Evolutionary conservation across 2,888 invertebrate species (phyloP), one percentile per base, ranked within the genome.

Genomic region (Agonopterix alstromeriana): DNA sequence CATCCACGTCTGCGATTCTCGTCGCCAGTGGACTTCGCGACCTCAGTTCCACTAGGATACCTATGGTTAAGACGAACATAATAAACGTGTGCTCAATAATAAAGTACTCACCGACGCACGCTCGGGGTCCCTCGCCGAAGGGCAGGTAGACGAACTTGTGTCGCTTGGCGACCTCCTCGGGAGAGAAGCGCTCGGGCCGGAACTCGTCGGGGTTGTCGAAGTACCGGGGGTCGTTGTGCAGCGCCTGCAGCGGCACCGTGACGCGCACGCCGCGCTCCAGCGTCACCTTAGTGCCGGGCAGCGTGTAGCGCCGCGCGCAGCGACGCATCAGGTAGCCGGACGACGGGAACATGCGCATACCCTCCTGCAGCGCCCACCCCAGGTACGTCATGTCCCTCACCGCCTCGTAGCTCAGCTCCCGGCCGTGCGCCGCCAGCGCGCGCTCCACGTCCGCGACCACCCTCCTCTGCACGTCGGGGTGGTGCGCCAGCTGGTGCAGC

Each of bases 381-480:
- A 72, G 45, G 49, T 65, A 67, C 36, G 58, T 67, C 70, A 74
- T 65, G 17, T 74, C 70, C 3, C 50, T 60, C 0, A 72, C 50
- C n/a, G 69, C 65, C 7, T 73, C 72, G 35, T 64, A 74, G 45
- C 57, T 57, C 1, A 73, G 51, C 48, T 63, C 63, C 2, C 60
- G 60, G 1, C 58, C 55, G 36, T 69, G 52, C 44, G 54, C 61
- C 7, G 46, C 41, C 3, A 72, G 49, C 9, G 72, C 62, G 10
- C 54, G 50, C 17, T 72, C 74, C 2, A 81, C 61, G 59, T 82
- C 80, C 11, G 63, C 53, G 46, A 69, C 69, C 38, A 70, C 61
- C 42, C 56, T 67, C 10, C 58, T 55, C 47, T 81, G 82, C 7
- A 65, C 54, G 3, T 75, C 69, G 2, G 70, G 72, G 51, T 80